A percentile compares a stretch with the other conserved stretches of the same genome.
Evolutionary conservation across 1,140 invertebrate species (phyloP).

Genomic region (Yoshiicerus persimilis): DNA sequence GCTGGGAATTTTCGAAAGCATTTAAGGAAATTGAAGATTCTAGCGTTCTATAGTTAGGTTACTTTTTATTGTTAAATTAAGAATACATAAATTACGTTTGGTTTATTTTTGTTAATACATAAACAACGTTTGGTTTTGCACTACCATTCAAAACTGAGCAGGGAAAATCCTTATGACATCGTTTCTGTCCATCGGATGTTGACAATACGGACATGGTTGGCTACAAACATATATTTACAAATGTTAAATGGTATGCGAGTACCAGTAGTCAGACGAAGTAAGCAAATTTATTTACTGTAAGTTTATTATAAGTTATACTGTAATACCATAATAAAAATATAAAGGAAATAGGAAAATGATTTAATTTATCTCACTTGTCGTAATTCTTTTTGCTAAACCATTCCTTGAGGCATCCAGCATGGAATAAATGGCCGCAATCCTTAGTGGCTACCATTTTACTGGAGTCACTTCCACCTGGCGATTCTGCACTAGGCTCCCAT

Average conservation of each 20-base stretch:
- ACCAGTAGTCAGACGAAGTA: background rate
- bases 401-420: constrained; percentile 23
- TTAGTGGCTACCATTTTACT: constrained; percentile 36
- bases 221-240: background rate
- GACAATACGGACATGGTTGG: constrained; percentile 37
- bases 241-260: background rate
- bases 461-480: background rate
- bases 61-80: no score
- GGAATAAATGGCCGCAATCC: constrained; percentile 39
- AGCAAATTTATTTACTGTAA: background rate
- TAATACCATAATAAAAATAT: background rate
- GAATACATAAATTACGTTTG: no score
- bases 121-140: no score
- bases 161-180: constrained; percentile 44
- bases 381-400: constrained; percentile 39
- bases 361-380: background rate
- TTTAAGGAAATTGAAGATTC: no score
- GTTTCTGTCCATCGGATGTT: constrained; percentile 20
- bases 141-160: constrained; percentile 22
- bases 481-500: background rate
- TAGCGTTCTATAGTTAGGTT: no score
- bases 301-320: background rate
- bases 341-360: no score
- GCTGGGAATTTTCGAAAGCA: no score
- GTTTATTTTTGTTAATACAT: no score